Evolutionary conservation across 2,888 invertebrate species (phyloP).

Genomic region (Ischnus inquisitorius): DNA sequence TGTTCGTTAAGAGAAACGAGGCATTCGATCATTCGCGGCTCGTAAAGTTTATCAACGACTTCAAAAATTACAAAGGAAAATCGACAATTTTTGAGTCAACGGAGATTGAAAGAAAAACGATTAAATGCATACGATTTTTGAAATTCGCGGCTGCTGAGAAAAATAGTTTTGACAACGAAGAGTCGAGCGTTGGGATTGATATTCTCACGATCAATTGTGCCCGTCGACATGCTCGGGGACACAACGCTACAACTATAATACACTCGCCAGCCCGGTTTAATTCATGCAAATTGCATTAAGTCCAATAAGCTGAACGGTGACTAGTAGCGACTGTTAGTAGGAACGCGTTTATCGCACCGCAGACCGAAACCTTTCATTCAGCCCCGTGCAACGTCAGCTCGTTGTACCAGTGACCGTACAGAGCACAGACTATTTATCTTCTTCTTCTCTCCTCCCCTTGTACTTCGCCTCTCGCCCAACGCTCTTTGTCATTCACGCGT

Average conservation of each 20-base stretch:
- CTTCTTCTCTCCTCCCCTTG: constrained; percentile 31
- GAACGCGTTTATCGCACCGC: constrained; percentile 62
- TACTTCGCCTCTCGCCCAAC: constrained; percentile 21
- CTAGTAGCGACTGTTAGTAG: constrained; percentile 57
- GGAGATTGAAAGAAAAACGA: not conserved
- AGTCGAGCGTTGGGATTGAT: not conserved
- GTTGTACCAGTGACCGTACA: constrained; percentile 9
- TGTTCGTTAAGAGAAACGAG: not conserved
- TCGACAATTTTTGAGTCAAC: not conserved
- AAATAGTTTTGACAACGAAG: not conserved
- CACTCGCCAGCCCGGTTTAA: constrained; percentile 71
- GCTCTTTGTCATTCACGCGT: constrained; percentile 33
- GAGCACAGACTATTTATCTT: constrained; percentile 17
- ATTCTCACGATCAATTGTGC: not conserved
- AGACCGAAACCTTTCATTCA: constrained; percentile 76
- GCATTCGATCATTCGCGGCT: constrained; percentile 20
- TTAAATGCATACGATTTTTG: not conserved
- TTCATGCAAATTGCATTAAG: constrained; percentile 79
- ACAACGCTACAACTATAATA: constrained; percentile 15
- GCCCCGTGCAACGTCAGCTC: constrained; percentile 42
- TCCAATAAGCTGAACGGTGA: constrained; percentile 70
- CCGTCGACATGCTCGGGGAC: not conserved
- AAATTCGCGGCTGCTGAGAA: not conserved
- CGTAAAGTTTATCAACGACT: not conserved
- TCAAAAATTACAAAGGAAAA: not conserved